phyloP scores from a whole-genome alignment of 2,888 invertebrate species.

The Nasonovia ribisnigri region DNA sequence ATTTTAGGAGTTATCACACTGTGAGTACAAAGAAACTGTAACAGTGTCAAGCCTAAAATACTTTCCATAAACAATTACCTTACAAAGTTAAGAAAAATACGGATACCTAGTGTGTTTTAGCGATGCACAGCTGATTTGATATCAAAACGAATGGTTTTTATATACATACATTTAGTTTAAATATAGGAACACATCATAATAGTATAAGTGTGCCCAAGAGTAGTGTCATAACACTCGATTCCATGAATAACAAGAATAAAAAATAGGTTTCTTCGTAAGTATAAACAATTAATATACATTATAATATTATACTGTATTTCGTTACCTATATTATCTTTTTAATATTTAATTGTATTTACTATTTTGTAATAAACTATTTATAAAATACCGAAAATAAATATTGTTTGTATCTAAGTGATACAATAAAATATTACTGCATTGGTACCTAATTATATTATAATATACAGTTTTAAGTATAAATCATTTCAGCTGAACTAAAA shows the following conservation, averaged over 20 bases:
- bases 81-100: no score
- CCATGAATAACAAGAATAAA: background rate
- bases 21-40: no score
- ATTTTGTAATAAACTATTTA: background rate
- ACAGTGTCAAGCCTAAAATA: no score
- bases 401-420: background rate
- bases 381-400: background rate
- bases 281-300: background rate
- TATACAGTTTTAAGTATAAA: background rate
- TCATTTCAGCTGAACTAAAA: background rate
- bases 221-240: background rate
- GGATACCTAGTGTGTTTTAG: no score
- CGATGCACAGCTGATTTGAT: background rate
- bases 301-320: background rate
- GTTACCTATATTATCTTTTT: background rate
- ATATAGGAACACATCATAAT: background rate
- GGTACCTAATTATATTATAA: background rate
- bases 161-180: background rate
- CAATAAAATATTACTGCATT: background rate
- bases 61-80: no score
- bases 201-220: background rate
- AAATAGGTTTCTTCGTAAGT: background rate
- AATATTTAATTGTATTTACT: background rate
- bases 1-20: no score
- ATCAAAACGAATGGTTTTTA: background rate